Conservation (phyloP, 2,888 invertebrate species). For the Argynnis bischoffii region DNA sequence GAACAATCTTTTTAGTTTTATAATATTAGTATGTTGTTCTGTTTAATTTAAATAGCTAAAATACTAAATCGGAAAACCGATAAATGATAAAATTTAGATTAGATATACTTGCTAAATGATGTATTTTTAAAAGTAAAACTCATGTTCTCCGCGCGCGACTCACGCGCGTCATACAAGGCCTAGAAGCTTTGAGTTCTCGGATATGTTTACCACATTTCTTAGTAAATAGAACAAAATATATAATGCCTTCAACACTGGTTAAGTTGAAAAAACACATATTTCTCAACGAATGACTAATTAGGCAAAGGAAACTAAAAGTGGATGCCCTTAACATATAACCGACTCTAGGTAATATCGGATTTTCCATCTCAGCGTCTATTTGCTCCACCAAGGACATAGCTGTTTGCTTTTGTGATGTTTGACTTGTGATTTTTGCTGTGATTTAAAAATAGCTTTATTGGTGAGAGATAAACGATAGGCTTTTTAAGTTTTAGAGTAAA, state of each 20-base stretch:
- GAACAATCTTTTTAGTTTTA: no score
- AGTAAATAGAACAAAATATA: background rate
- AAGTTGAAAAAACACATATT: background rate
- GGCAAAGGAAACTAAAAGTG: slow-evolving; percentile 11
- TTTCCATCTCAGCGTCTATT: slow-evolving; percentile 3
- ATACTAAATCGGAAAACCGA: no score
- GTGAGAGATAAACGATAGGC: no score
- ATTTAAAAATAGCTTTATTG: background rate
- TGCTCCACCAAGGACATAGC: slow-evolving; percentile 3
- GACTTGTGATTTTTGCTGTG: background rate
- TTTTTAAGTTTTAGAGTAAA: no score
- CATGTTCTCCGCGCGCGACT: no score
- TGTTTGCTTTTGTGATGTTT: background rate
- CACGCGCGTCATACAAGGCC: background rate
- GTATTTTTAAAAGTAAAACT: no score
- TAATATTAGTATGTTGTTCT: no score
- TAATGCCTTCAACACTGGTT: background rate
- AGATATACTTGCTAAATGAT: no score
- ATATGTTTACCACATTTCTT: no score
- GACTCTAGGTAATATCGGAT: slow-evolving; percentile 17
- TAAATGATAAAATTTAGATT: no score
- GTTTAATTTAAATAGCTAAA: no score
- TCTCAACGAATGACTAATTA: slow-evolving; percentile 1
- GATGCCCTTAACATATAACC: slow-evolving; percentile 24
- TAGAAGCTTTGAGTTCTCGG: background rate